Evolutionary conservation across 2,797 vertebrate genomes (phyloP).

Genomic region (Eospalax fontanierii): DNA sequence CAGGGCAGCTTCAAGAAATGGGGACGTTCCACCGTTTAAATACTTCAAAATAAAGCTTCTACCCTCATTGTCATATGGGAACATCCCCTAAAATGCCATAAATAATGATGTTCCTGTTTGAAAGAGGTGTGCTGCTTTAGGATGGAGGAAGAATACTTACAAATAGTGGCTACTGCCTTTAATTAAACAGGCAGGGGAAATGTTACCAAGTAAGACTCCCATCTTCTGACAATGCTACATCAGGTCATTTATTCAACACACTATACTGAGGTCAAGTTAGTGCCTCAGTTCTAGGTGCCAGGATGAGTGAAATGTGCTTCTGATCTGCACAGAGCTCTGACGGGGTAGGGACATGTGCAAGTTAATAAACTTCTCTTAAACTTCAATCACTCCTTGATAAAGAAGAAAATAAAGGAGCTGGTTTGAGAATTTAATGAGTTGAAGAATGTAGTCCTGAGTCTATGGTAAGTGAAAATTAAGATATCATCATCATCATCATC

Average conservation of each 20-base stretch:
- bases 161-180: conserved; percentile 4
- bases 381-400: background rate
- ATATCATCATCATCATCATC: too few species aligned
- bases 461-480: too few species aligned
- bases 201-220: background rate
- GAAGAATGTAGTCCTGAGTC: background rate
- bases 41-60: conserved; percentile 44
- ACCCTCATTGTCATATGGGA: conserved; percentile 55
- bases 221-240: background rate
- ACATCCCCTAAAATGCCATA: conserved; percentile 38
- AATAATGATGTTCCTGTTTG: conserved; percentile 25
- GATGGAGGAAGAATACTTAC: conserved; percentile 43
- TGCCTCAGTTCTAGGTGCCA: background rate
- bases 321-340: conserved; percentile 4
- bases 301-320: background rate
- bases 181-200: conserved; percentile 23
- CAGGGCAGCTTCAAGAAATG: conserved; percentile 64
- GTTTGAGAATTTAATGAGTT: background rate
- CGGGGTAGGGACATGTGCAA: background rate
- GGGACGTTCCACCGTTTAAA: conserved; percentile 68
- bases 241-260: background rate
- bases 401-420: background rate
- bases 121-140: background rate
- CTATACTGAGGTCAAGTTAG: background rate
- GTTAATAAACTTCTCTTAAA: background rate